Conservation (phyloP, 2,797 vertebrate species). For the Poeciliopsis infans region DNA sequence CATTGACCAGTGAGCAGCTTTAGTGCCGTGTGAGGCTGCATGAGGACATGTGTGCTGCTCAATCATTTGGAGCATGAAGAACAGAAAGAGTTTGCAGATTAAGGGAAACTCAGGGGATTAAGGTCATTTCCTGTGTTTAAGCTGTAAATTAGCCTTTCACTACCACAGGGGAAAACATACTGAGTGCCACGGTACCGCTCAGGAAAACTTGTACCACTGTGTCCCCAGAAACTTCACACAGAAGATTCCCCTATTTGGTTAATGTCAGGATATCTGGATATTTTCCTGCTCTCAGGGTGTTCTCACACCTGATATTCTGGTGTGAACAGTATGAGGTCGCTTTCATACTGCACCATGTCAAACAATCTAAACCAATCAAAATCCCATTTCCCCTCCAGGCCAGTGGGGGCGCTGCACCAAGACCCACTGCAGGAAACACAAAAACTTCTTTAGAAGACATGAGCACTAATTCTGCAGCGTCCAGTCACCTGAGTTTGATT, state of each 20-base stretch:
- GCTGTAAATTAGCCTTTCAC: conserved; percentile 68
- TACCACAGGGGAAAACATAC: conserved; percentile 47
- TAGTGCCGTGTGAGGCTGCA: conserved; percentile 13
- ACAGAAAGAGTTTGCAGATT: conserved; percentile 77
- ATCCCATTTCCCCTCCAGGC: no score
- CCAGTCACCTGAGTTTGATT: no score
- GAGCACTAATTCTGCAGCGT: no score
- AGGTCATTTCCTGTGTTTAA: conserved; percentile 77
- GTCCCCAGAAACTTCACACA: conserved; percentile 3
- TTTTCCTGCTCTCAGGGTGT: background rate
- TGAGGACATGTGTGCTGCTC: conserved; percentile 44
- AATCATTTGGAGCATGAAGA: conserved; percentile 76
- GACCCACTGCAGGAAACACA: no score
- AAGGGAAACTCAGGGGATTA: conserved; percentile 74
- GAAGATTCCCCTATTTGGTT: background rate
- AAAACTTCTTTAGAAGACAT: no score
- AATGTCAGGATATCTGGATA: background rate
- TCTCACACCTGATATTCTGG: no score
- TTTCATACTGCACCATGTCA: no score
- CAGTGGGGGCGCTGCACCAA: no score
- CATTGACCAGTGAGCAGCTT: conserved; percentile 62
- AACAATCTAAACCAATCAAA: no score
- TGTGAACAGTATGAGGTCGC: no score
- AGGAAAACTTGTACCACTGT: conserved; percentile 21
- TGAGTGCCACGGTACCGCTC: conserved; percentile 15